Evolutionary conservation across 2,113 vertebrate genomes (phyloP).

Genomic region (Pycnonotus jocosus): DNA sequence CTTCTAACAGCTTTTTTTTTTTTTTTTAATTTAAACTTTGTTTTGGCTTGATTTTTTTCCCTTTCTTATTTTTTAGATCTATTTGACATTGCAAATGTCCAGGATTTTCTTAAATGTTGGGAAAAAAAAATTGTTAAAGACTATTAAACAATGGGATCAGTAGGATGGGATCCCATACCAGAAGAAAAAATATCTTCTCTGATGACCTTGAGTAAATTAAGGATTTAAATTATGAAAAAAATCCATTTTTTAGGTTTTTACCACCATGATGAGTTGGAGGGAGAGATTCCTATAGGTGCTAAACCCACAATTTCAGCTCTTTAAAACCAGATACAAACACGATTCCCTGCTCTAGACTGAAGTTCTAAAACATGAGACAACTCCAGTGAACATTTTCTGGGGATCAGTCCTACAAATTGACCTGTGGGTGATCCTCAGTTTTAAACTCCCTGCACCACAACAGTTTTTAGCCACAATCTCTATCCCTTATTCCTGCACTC

Average conservation of each 20-base stretch:
- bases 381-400: not conserved
- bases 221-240: not conserved
- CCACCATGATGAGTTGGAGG: no score
- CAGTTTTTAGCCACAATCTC: not conserved
- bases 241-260: not conserved
- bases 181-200: not conserved
- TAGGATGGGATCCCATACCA: not conserved
- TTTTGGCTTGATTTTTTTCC: not conserved
- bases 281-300: not conserved
- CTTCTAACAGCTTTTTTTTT: not conserved
- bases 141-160: not conserved
- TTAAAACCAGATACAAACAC: not conserved
- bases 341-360: accelerated
- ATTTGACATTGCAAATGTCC: not conserved
- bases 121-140: not conserved
- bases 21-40: not conserved
- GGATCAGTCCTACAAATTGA: not conserved
- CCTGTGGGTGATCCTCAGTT: not conserved
- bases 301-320: not conserved
- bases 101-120: not conserved
- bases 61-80: not conserved
- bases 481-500: not conserved
- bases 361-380: not conserved
- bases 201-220: not conserved
- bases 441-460: not conserved